Percentiles rank a stretch among this genome's conserved stretches.
phyloP scores from a whole-genome alignment of 2,113 vertebrate species.

The Monopterus albus region DNA sequence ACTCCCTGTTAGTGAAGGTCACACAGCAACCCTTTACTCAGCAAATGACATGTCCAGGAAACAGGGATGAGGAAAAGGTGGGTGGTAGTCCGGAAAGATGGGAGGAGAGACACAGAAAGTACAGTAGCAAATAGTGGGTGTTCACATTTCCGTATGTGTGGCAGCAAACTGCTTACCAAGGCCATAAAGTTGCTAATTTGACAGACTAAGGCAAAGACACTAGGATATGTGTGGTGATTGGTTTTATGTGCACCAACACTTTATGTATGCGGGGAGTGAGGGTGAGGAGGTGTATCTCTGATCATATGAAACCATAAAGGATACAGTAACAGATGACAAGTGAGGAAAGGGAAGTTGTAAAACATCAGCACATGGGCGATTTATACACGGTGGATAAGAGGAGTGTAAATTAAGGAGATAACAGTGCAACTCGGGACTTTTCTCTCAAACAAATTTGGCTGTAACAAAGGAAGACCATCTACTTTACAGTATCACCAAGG shows the following conservation, averaged over 20 bases:
- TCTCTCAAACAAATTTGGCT: slow-evolving; percentile 7
- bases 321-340: slow-evolving; percentile 30
- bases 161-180: neutral
- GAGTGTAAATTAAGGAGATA: slow-evolving; percentile 7
- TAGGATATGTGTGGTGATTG: neutral
- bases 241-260: neutral
- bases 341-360: slow-evolving; percentile 43
- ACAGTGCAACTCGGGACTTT: slow-evolving; percentile 23
- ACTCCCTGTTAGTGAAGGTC: slow-evolving; percentile 42
- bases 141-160: slow-evolving; percentile 19
- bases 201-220: neutral
- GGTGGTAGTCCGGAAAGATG: slow-evolving; percentile 25
- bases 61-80: slow-evolving; percentile 38
- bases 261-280: too few species aligned
- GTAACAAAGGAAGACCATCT: slow-evolving; percentile 39
- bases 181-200: slow-evolving; percentile 7
- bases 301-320: slow-evolving; percentile 36
- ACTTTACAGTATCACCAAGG: too few species aligned
- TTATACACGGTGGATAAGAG: slow-evolving; percentile 19
- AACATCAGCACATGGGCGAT: slow-evolving; percentile 12
- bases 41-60: slow-evolving; percentile 58
- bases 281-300: neutral
- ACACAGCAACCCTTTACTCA: slow-evolving; percentile 51
- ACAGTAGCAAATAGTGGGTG: slow-evolving; percentile 46
- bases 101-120: slow-evolving; percentile 29